Conservation (phyloP, 2,888 invertebrate genomes). For the Apocheima hispidaria region DNA sequence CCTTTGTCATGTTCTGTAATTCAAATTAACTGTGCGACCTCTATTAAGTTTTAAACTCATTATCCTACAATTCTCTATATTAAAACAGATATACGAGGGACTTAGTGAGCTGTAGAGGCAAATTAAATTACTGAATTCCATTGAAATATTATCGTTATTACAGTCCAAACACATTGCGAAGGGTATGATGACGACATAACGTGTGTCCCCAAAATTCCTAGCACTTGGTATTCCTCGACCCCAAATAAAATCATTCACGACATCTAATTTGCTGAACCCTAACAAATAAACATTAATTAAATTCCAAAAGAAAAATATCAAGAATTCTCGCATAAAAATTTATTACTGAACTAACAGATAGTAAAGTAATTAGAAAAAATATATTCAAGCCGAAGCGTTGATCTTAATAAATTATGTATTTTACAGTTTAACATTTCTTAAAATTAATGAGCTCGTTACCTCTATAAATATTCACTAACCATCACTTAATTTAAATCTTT, state of each 20-base stretch:
- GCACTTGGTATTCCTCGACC: constrained; percentile 56
- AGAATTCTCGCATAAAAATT: constrained; percentile 61
- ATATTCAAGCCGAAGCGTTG: constrained; percentile 15
- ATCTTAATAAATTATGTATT: constrained; percentile 71
- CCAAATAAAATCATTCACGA: constrained; percentile 56
- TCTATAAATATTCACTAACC: constrained; percentile 32
- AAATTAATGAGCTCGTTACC: constrained; percentile 7
- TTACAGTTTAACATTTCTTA: constrained; percentile 59
- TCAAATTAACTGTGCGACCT: constrained; percentile 29
- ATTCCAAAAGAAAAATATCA: constrained; percentile 41
- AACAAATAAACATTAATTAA: constrained; percentile 44
- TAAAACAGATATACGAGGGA: constrained; percentile 27
- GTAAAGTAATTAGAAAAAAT: constrained; percentile 70
- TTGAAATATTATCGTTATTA: constrained; percentile 38
- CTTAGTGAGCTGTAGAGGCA: constrained; percentile 10
- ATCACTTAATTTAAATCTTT: constrained; percentile 16
- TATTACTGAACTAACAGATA: constrained; percentile 69
- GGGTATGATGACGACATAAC: constrained; percentile 39
- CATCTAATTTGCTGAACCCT: constrained; percentile 39
- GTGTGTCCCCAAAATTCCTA: constrained; percentile 58
- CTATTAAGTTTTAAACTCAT: constrained; percentile 30
- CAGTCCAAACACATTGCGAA: constrained; percentile 21
- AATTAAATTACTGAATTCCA: constrained; percentile 37
- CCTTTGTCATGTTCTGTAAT: constrained; percentile 21
- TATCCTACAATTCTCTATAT: constrained; percentile 13